Base-by-base conservation (phyloP, 2,888 invertebrate genomes). In the Drosophila nr. medialis region DNA sequence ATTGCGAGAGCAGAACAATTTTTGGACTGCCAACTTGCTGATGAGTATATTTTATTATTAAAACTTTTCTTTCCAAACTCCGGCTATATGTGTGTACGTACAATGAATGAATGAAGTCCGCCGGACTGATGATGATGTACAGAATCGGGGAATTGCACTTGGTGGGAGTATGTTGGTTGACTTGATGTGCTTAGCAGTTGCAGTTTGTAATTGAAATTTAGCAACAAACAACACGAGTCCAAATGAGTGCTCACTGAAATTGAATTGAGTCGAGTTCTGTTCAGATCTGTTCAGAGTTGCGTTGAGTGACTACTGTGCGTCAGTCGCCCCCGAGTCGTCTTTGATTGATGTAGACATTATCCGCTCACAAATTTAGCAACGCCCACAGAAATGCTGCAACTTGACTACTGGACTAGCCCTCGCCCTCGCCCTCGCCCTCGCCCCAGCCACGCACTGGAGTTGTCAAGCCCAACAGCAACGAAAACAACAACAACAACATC, bases 281-380 rank as follows among this genome's bases (percentile, higher is more conserved):
- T 60, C 21, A 53, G 50, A 62, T 56, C 40, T 30, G 61, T 38
- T 7, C 34, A 11, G 67, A 84, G 74, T 80, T 55, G 55, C 60
- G 79, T 73, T 72, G 69, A 87, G 77, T 80, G 88, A 88, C 81
- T 88, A 45, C 45, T 45, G 45, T 45, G 81, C 77, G 73, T 87
- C 85, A 84, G 73, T 85, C 30, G 64, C 59, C 66, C 63, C 58
- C 38, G 42, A 66, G 70, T 80, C 36, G 45, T 38, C 72, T 86
- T 83, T 87, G 87, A 87, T 87, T 87, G 90, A 90, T 87, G 90
- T 90, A 87, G 89, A 87, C 82, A 82, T 86, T 87, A 86, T 89
- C 84, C 87, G 84, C 86, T 72, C 77, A 72, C 55, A 76, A 75
- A 82, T 70, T 84, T 80, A 65, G 69, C 75, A 72, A 50, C 74